phyloP scores from a whole-genome alignment of 2,113 vertebrate genomes.

The Melanerpes formicivorus region DNA sequence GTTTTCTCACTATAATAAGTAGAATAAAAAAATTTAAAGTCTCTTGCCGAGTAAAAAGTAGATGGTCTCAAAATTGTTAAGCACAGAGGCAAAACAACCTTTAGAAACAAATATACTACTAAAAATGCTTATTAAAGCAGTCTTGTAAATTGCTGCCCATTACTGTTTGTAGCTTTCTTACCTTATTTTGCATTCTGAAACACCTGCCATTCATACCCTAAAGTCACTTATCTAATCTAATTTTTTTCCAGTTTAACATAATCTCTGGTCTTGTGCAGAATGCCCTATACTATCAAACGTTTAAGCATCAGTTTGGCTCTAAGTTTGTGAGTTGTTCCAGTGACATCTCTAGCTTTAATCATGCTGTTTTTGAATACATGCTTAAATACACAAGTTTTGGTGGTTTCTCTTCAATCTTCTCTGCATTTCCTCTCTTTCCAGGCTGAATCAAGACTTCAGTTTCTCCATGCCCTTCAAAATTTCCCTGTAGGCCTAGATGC shows the following conservation, averaged over 20 bases:
- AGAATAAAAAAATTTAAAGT: slow-evolving; percentile 22
- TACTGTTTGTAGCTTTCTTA: background rate
- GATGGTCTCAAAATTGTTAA: background rate
- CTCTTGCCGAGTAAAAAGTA: background rate
- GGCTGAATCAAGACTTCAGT: background rate
- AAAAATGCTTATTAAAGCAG: background rate
- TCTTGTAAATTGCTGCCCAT: background rate
- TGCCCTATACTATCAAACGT: background rate
- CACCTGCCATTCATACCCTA: background rate
- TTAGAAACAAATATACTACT: background rate
- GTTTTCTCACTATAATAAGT: slow-evolving; percentile 53
- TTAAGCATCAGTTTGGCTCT: background rate
- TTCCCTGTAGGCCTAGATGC: background rate
- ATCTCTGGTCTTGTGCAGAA: background rate
- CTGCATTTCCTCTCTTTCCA: background rate
- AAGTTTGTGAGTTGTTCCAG: background rate
- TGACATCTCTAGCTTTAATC: background rate
- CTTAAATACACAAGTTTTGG: background rate
- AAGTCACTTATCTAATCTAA: background rate
- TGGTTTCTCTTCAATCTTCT: background rate
- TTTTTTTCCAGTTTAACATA: background rate
- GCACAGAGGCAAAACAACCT: background rate
- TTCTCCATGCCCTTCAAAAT: background rate
- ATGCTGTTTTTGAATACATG: background rate
- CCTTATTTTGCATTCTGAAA: background rate